A percentile compares a stretch with the other conserved stretches of the same genome.
Evolutionary conservation across 2,888 invertebrate genomes (phyloP).

Genomic region (Troides helena): DNA sequence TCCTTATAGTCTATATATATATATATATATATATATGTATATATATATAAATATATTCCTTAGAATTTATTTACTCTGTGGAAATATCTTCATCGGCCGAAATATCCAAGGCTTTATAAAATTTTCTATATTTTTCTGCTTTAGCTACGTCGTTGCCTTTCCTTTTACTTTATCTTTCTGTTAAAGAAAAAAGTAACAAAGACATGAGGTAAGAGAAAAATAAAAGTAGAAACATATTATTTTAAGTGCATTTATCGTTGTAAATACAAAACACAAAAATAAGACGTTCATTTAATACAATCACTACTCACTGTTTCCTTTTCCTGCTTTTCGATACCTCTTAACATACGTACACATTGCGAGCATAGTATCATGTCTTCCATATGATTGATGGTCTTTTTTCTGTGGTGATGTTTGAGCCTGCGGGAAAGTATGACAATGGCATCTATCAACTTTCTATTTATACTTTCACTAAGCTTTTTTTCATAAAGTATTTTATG

Average conservation of each 20-base stretch:
- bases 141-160: conserved; percentile 53
- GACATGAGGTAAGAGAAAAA: background rate
- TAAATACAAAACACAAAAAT: background rate
- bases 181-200: conserved; percentile 30
- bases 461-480: background rate
- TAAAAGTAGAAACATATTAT: background rate
- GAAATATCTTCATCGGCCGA: conserved; percentile 70
- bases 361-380: conserved; percentile 70
- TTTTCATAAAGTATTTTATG: too few relatives aligned
- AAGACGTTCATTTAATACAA: conserved; percentile 7
- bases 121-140: conserved; percentile 63
- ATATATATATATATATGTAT: conserved; percentile 25
- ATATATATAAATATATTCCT: too few relatives aligned
- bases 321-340: conserved; percentile 69
- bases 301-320: conserved; percentile 63
- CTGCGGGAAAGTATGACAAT: conserved; percentile 42
- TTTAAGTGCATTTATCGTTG: conserved; percentile 4
- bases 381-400: conserved; percentile 72
- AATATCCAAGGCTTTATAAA: conserved; percentile 69
- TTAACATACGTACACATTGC: conserved; percentile 62
- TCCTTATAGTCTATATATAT: background rate
- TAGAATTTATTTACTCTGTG: conserved; percentile 49
- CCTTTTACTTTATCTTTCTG: conserved; percentile 70
- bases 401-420: conserved; percentile 70
- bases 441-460: background rate